A percentile compares a stretch with the other conserved stretches of the same genome.
Evolutionary conservation across 2,888 invertebrate species (phyloP).

Genomic region (Chymomyza amoena): DNA sequence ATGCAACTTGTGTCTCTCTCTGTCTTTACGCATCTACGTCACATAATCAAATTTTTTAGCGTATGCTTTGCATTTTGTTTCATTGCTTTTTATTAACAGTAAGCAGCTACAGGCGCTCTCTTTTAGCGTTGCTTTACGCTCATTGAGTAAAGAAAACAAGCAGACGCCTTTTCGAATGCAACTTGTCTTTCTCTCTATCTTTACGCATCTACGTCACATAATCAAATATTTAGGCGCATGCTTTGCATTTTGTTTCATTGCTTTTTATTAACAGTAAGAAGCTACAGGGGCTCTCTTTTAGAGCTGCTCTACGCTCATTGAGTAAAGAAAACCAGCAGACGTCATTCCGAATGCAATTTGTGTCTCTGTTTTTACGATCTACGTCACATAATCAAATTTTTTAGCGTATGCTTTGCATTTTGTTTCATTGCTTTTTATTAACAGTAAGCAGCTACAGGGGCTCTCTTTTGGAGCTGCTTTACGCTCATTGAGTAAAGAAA

Average conservation of each 20-base stretch:
- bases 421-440: constrained; percentile 25
- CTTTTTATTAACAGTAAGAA: constrained; percentile 56
- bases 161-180: not conserved
- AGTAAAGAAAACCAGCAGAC: too few species aligned
- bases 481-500: too few species aligned
- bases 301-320: too few species aligned
- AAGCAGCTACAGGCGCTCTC: constrained; percentile 20
- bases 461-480: not conserved
- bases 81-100: too few species aligned
- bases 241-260: too few species aligned
- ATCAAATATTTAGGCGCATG: too few species aligned
- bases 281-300: not conserved
- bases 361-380: not conserved
- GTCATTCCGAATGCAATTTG: not conserved
- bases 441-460: constrained; percentile 37
- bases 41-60: not conserved
- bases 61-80: too few species aligned
- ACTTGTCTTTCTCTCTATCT: constrained; percentile 13
- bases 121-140: not conserved
- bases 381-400: not conserved
- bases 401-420: too few species aligned
- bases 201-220: not conserved
- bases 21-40: not conserved
- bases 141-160: too few species aligned
- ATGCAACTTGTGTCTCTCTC: constrained; percentile 11